Base-by-base conservation (phyloP, 1,140 invertebrate species). In the Panagrolaimus sp. region DNA sequence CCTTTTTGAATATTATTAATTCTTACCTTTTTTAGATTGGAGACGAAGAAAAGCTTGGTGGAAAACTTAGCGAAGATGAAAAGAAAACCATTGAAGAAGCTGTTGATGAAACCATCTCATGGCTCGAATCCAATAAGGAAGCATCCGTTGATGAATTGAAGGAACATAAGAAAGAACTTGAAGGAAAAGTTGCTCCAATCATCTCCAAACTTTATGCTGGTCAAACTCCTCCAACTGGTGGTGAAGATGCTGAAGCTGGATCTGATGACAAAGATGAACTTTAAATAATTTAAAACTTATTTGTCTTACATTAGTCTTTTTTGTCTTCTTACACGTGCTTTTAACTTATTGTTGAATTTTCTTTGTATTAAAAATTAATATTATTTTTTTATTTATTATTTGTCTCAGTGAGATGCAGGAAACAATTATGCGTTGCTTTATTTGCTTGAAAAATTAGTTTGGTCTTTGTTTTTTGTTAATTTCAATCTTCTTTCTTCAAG, bases 21-120 rank as follows among this genome's bases (percentile, higher is more conserved):
- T 44, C 2, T 5, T 14, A 5, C 1, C 15, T 32, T 46, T 63
- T 76, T 67, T 43, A 76, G 76, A 87, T 99, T 24, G 88, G 87
- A 47, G 96, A 99, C 83, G 98, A 98, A 85, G 96, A 98, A 73
- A 98, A 98, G 85, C 88, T 98, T 24, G 96, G 95, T 24, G 88
- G 90, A 44, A 98, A 98, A 85, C 85, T 93, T 43, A 88, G 87
- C 75, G 92, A 91, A 67, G 89, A 91, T 6, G 96, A 99, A 65
- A 98, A 98, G 84, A 86, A 90, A 6, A 97, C 94, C 78, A 93
- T 98, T 87, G 94, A 96, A 83, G 89, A 81, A 32, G 92, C 92
- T 24, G 91, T 98, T 78, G 94, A 97, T 73, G 93, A 94, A 75
- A 91, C 93, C 69, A 98, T 99, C 80, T 95, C 96, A 83, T 98